Percentiles rank a stretch among this genome's conserved stretches.
These are phyloP conservation scores for Diadophis punctatus DNA, from an alignment of 2,113 vertebrate species.

Conservation along the genomic window DNA sequence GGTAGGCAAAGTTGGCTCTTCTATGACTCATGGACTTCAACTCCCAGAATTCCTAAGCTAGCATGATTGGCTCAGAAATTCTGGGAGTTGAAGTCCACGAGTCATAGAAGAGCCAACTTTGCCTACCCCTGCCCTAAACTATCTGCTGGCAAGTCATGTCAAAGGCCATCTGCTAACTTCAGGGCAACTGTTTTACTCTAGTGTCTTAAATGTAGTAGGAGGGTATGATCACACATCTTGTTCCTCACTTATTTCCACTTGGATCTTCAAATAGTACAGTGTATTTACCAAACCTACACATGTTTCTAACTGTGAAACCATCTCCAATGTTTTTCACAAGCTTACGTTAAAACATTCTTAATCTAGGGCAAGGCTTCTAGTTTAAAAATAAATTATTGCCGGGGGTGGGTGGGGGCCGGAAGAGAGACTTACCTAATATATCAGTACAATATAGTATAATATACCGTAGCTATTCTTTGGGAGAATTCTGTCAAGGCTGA, in stretches of 20 bases:
- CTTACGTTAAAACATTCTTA: neutral
- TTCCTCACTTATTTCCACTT: neutral
- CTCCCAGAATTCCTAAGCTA: no score
- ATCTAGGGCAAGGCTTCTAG: neutral
- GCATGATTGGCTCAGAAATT: no score
- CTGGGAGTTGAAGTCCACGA: no score
- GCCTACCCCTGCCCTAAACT: neutral
- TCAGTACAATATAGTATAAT: neutral
- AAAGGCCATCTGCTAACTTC: neutral
- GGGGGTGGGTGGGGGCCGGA: neutral
- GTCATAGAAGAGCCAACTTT: no score
- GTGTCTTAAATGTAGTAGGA: no score
- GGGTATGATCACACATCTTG: neutral
- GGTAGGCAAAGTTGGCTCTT: no score
- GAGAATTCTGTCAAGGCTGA: neutral
- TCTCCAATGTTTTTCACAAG: neutral
- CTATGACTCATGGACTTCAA: no score
- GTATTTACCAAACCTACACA: neutral
- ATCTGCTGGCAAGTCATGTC: neutral
- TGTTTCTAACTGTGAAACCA: neutral
- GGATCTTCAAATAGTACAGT: neutral
- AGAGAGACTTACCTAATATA: neutral
- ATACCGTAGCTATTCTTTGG: neutral
- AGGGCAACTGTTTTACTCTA: neutral
- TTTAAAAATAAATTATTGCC: neutral